Evolutionary conservation across 2,888 invertebrate species (phyloP).

Genomic region (Seladonia tumulorum): DNA sequence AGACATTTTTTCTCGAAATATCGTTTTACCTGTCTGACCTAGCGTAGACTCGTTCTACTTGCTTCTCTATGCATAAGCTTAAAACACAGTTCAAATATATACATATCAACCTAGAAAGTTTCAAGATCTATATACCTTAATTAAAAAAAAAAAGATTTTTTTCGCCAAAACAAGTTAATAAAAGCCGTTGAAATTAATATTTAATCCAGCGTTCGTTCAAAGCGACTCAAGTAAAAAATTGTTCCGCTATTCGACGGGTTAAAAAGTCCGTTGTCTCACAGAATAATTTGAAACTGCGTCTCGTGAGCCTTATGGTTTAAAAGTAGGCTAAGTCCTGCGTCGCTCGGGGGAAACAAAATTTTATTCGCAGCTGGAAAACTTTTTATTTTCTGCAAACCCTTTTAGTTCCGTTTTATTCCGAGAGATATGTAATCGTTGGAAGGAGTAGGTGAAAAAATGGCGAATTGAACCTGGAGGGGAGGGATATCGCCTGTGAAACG

Average conservation of each 20-base stretch:
- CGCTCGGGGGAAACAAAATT: not conserved
- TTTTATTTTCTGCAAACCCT: not conserved
- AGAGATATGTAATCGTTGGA: not conserved
- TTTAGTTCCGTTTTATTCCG: not conserved
- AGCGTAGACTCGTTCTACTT: not conserved
- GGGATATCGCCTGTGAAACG: not conserved
- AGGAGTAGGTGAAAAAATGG: not conserved
- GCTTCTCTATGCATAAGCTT: not conserved
- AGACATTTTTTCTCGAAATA: too few species aligned
- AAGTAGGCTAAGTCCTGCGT: not conserved
- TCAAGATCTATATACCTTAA: too few species aligned
- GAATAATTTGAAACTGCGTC: not conserved
- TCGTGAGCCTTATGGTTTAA: not conserved
- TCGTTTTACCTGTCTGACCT: not conserved
- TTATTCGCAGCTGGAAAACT: not conserved
- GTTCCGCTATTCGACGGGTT: not conserved
- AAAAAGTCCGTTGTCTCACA: not conserved
- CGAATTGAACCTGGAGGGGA: not conserved
- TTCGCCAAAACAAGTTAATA: too few species aligned
- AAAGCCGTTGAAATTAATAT: too few species aligned
- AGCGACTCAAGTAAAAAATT: not conserved
- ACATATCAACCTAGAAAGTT: too few species aligned
- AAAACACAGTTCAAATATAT: too few species aligned
- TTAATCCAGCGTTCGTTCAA: too few species aligned
- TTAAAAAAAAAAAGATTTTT: too few species aligned